Percentiles rank a stretch among this genome's conserved stretches.
These are phyloP conservation scores for Euclidia mi DNA, from an alignment of 2,888 invertebrate species.

Conservation along the genomic window DNA sequence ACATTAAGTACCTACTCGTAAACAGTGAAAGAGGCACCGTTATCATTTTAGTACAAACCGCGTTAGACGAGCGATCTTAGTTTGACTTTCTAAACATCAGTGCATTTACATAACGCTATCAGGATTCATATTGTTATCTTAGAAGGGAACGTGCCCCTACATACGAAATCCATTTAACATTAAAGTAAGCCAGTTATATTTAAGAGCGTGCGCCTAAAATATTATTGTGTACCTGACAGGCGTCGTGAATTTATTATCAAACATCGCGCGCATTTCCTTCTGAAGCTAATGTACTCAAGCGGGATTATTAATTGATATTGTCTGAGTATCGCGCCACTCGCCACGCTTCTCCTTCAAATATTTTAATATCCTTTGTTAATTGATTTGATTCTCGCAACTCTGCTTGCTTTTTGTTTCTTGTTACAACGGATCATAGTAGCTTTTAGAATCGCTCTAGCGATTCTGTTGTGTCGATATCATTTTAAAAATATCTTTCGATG, in stretches of 20 bases:
- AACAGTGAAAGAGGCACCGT: neutral
- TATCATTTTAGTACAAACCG: too few relatives aligned
- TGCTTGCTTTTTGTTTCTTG: too few relatives aligned
- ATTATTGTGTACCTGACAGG: conserved; percentile 63
- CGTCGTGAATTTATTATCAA: conserved; percentile 64
- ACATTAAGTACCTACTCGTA: too few relatives aligned
- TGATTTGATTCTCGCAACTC: too few relatives aligned
- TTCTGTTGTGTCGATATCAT: too few relatives aligned
- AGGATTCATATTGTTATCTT: conserved; percentile 13
- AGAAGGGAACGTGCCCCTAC: conserved; percentile 40
- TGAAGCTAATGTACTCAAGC: conserved; percentile 50
- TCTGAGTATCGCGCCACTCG: conserved; percentile 29
- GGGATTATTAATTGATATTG: conserved; percentile 54
- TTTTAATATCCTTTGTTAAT: neutral
- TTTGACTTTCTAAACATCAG: conserved; percentile 9
- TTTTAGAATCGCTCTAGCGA: too few relatives aligned
- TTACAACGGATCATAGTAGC: too few relatives aligned
- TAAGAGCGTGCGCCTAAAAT: conserved; percentile 55
- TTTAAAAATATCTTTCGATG: too few relatives aligned
- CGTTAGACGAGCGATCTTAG: conserved; percentile 1
- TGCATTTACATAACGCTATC: conserved; percentile 21
- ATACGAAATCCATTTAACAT: conserved; percentile 49
- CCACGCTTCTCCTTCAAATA: neutral
- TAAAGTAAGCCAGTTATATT: conserved; percentile 53
- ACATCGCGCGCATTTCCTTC: conserved; percentile 55